Evolutionary conservation across 2,113 vertebrate genomes (phyloP), one percentile per base, ranked within the genome.

Genomic region (Eulemur macaco): DNA sequence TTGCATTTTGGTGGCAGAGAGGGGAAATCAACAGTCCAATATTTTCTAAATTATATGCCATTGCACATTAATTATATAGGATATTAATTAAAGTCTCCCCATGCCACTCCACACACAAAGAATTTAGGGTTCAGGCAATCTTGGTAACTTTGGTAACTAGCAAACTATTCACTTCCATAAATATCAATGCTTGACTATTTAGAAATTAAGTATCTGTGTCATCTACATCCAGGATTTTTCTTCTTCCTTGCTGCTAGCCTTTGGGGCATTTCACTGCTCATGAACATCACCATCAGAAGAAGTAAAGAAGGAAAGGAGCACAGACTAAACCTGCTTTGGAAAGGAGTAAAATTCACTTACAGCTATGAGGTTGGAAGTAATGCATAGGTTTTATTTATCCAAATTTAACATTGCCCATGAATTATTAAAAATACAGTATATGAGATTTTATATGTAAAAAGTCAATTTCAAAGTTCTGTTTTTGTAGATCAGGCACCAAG

Each of bases 381-480:
- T 74, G 25, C 69, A n/a, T 56, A 94, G 63, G 78, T 86, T 96
- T 92, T 68, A 74, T 86, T 87, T 81, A 71, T 78, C 78, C 14
- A 95, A 58, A 95, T 31, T 63, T 77, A 94, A 63, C 29, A 83
- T 97, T 71, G 83, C 71, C 52, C 39, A 47, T 37, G 29, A 66
- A 84, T 42, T 80, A 73, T 96, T 96, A 80, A 93, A 96, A 82
- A 86, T 34, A 73, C 45, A 66, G 64, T 42, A 66, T 29, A 85
- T 21, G 34, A 83, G 42, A 85, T 83, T 91, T 85, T 85, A n/a
- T 85, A 31, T 82, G 54, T 81, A 56, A 96, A 91, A 95, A 42
- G 17, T 45, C 80, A 63, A 86, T 84, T 71, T 96, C 23, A 74
- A 85, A 92, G 34, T 86, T 93, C 89, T 84, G 0, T 82, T 93